phyloP scores from a whole-genome alignment of 2,888 invertebrate species.

The Arge pagana region DNA sequence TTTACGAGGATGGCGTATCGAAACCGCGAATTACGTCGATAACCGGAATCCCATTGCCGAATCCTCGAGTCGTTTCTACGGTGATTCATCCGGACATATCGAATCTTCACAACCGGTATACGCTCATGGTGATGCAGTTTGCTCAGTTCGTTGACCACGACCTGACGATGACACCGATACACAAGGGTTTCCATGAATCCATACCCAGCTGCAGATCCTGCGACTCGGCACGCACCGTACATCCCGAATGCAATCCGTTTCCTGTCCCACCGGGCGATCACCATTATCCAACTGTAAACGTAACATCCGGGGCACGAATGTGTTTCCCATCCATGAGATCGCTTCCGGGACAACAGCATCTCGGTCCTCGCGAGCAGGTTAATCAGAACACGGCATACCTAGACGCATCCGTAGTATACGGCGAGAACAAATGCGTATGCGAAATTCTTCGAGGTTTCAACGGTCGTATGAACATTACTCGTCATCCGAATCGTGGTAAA shows the following conservation, averaged over 20 bases:
- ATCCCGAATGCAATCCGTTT: conserved; percentile 93
- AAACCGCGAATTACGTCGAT: conserved; percentile 76
- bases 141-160: conserved; percentile 95
- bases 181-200: conserved; percentile 87
- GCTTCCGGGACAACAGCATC: conserved; percentile 84
- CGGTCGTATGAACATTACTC: conserved; percentile 81
- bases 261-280: conserved; percentile 87
- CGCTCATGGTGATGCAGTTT: conserved; percentile 93
- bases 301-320: conserved; percentile 79
- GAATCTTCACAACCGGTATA: conserved; percentile 84
- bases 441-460: conserved; percentile 77
- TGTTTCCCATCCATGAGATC: conserved; percentile 96
- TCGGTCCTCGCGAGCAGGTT: conserved; percentile 89
- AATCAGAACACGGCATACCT: conserved; percentile 93
- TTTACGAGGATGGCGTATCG: conserved; percentile 88
- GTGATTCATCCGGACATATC: conserved; percentile 91
- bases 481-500: conserved; percentile 73
- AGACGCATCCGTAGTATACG: conserved; percentile 87
- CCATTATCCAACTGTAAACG: conserved; percentile 85
- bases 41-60: conserved; percentile 79
- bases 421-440: conserved; percentile 83
- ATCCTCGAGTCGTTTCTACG: conserved; percentile 84
- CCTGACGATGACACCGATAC: conserved; percentile 91
- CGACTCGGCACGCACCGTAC: conserved; percentile 84
- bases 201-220: conserved; percentile 90